Base-by-base conservation (phyloP, 2,888 invertebrate genomes). In the Pheosia gnoma region DNA sequence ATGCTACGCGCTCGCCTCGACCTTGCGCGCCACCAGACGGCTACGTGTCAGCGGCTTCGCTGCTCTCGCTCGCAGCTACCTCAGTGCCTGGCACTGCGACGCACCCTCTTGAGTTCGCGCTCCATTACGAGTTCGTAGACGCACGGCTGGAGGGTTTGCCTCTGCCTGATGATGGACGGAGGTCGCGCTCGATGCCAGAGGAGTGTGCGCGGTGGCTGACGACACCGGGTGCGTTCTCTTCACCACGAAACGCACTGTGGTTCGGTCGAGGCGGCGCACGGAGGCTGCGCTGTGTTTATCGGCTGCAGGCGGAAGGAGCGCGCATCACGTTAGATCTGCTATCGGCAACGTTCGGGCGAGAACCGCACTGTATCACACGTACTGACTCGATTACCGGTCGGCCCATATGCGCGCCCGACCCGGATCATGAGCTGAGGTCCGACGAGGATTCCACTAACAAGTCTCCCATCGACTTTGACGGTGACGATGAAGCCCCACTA, bases 81-180 rank as follows among this genome's bases (percentile, higher is more conserved):
- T 94, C 90, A 90, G 95, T 65, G 88, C 95, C 86, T 58, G 97
- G 97, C 47, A 97, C 97, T 1, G 97, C 97, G 3, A 94, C 97
- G 11, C 97, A 97, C 78, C 97, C 97, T 5, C 95, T 96, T 3
- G 94, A 95, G 8, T 97, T 97, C 83, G 92, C 95, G 59, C 83
- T 96, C 57, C 96, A 96, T 77, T 97, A 97, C 85, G 97, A 97
- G 87, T 97, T 97, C 82, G 95, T 97, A 37, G 97, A 97, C 82
- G 97, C 97, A 3, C 94, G 96, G 52, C 94, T 97, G 66, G 96
- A 96, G 43, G 97, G 97, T 11, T 95, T 95, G 64, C 89, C 94
- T 8, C 95, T 96, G 94, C 88, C 94, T 1, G 81, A 74, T 4
- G 79, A 79, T 41, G 78, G 66, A 4, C 90, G 91, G 0, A 87